Conservation (phyloP, 2,113 vertebrate species). For the Gymnobelideus leadbeateri region DNA sequence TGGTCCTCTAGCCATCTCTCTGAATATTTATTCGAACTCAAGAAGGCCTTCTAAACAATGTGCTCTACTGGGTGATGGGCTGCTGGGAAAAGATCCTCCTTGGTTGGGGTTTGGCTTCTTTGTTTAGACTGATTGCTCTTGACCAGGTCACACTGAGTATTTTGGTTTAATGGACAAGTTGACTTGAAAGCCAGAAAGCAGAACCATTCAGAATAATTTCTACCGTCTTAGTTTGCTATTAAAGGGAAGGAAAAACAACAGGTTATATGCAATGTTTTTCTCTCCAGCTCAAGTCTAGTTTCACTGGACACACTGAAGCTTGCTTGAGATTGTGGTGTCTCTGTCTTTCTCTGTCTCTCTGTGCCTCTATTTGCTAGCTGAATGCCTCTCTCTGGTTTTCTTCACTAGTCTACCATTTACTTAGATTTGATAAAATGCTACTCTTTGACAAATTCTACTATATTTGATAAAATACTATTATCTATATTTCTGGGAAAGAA, state of each 20-base stretch:
- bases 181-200: conserved; percentile 8
- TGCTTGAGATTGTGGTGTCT: background rate
- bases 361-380: background rate
- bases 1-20: background rate
- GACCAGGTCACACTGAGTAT: background rate
- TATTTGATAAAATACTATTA: background rate
- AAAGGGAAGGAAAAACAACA: background rate
- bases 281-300: background rate
- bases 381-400: background rate
- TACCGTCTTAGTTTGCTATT: background rate
- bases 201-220: background rate
- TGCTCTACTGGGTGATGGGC: background rate
- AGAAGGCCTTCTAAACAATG: background rate
- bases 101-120: conserved; percentile 18
- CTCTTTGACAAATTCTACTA: too few relatives aligned
- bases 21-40: background rate
- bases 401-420: background rate
- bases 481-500: background rate
- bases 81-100: background rate
- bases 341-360: background rate
- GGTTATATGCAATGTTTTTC: background rate
- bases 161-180: background rate
- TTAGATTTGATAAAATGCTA: background rate
- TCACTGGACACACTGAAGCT: background rate
- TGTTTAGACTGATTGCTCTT: background rate